Percentiles rank a stretch among this genome's conserved stretches.
phyloP scores from a whole-genome alignment of 2,797 vertebrate genomes.

The Chelidonichthys spinosus region DNA sequence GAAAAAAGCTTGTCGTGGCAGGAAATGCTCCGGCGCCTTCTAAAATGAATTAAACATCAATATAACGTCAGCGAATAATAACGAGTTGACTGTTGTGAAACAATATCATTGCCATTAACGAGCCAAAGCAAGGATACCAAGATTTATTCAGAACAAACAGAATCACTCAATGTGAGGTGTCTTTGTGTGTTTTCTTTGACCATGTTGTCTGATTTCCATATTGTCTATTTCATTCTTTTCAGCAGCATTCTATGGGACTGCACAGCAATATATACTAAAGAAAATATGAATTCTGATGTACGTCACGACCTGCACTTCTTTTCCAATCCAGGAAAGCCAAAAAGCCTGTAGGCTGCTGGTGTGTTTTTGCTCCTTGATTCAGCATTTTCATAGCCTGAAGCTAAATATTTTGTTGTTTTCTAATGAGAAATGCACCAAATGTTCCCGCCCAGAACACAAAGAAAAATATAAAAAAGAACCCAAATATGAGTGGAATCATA shows the following conservation, averaged over 20 bases:
- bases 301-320: neutral
- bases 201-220: constrained; percentile 14
- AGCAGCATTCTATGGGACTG: neutral
- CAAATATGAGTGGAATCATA: neutral
- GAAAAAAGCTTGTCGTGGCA: no score
- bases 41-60: no score
- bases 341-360: neutral
- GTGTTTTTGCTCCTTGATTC: neutral
- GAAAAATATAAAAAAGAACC: no score
- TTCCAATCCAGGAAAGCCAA: neutral
- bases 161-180: neutral
- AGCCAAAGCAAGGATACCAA: no score
- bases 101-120: no score
- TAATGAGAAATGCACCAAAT: neutral
- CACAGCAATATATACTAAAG: neutral
- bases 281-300: neutral
- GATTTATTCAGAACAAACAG: constrained; percentile 6
- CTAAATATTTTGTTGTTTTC: neutral
- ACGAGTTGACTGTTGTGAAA: no score
- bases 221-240: neutral
- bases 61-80: no score
- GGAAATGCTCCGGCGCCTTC: no score
- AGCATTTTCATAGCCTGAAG: neutral
- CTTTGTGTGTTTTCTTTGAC: neutral
- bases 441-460: neutral